phyloP scores from a whole-genome alignment of 2,888 invertebrate species.

The Erebia epiphron region DNA sequence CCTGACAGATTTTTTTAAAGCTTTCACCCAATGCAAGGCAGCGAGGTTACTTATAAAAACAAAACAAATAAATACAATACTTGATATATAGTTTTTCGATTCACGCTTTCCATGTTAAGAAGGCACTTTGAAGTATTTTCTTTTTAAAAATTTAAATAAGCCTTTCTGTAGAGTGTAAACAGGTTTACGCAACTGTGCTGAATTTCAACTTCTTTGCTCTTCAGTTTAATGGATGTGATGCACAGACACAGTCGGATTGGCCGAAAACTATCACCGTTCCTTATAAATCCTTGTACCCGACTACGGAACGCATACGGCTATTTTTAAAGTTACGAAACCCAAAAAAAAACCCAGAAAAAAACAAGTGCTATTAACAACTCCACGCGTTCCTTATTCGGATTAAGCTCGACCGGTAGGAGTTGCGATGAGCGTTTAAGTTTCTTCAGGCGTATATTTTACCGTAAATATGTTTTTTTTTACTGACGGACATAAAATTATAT shows the following conservation, averaged over 20 bases:
- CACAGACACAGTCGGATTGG: no score
- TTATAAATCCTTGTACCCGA: no score
- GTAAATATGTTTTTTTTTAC: constrained; percentile 42
- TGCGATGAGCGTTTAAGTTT: constrained; percentile 41
- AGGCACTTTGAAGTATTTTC: no score
- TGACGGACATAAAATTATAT: constrained; percentile 38
- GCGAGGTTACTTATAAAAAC: not conserved
- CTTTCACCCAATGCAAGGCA: not conserved
- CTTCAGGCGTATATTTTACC: constrained; percentile 42
- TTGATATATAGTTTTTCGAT: not conserved
- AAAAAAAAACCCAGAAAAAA: constrained; percentile 18
- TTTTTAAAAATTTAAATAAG: no score
- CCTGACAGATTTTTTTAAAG: no score
- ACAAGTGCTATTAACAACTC: constrained; percentile 33
- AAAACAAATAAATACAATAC: not conserved
- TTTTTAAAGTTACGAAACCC: constrained; percentile 1
- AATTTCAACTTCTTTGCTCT: no score
- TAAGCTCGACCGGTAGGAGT: constrained; percentile 34
- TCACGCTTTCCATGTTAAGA: no score
- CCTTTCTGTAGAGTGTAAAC: no score
- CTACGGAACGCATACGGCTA: no score
- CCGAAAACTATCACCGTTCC: no score
- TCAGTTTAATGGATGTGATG: no score
- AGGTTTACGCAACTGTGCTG: no score
- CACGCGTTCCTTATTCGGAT: constrained; percentile 36